phyloP scores from a whole-genome alignment of 2,888 invertebrate species.

The Sussaba pulchella region DNA sequence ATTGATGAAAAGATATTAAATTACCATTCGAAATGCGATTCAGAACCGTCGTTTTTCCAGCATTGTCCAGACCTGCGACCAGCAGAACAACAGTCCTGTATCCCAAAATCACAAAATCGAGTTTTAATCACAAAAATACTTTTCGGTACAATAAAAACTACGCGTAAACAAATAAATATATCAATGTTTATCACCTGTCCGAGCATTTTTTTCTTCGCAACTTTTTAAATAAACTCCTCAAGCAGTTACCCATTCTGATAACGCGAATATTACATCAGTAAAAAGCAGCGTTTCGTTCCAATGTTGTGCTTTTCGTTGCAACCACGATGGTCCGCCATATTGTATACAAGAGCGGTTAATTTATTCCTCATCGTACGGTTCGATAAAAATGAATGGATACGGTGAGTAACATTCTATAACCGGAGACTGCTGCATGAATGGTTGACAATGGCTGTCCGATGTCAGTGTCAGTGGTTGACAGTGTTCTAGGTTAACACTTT shows the following conservation, averaged over 20 bases:
- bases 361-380: slow-evolving; percentile 35
- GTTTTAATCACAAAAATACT: slow-evolving; percentile 8
- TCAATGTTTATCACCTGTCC: slow-evolving; percentile 71
- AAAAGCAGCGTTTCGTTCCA: slow-evolving; percentile 4
- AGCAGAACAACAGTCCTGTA: slow-evolving; percentile 90
- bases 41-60: slow-evolving; percentile 94
- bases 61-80: slow-evolving; percentile 95
- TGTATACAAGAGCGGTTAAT: slow-evolving; percentile 57
- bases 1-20: no score
- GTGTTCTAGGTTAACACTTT: no score
- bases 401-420: background rate
- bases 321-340: slow-evolving; percentile 54
- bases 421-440: background rate
- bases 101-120: background rate
- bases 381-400: slow-evolving; percentile 51
- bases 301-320: slow-evolving; percentile 30
- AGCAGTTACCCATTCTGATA: slow-evolving; percentile 76
- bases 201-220: slow-evolving; percentile 70
- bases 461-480: no score
- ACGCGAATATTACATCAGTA: slow-evolving; percentile 38
- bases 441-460: no score
- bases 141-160: background rate
- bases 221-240: slow-evolving; percentile 72
- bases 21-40: slow-evolving; percentile 89
- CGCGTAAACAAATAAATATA: background rate